These are phyloP conservation scores for Heliconius cydno DNA, from an alignment of 2,888 invertebrate species.

Conservation along the genomic window DNA sequence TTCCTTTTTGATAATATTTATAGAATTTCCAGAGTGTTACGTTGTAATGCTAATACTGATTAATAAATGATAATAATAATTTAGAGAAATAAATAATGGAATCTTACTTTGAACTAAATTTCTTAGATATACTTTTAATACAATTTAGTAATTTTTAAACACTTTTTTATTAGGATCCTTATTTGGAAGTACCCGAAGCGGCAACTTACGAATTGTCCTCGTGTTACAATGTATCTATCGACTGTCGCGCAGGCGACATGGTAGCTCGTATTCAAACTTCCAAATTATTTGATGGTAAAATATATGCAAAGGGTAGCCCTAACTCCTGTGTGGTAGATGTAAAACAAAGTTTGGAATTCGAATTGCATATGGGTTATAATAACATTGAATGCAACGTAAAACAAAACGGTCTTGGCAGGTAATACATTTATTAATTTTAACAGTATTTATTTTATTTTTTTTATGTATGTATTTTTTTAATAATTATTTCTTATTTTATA, in stretches of 20 bases:
- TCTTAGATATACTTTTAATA: not conserved
- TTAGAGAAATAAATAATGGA: not conserved
- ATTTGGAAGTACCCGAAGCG: constrained; percentile 94
- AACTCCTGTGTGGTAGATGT: constrained; percentile 96
- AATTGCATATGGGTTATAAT: constrained; percentile 95
- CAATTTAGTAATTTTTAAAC: not conserved
- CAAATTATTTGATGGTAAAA: constrained; percentile 96
- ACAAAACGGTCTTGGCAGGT: constrained; percentile 92
- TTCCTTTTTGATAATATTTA: too few species aligned
- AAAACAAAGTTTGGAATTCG: constrained; percentile 93
- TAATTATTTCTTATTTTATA: not conserved
- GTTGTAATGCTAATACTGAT: not conserved
- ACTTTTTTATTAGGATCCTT: constrained; percentile 86
- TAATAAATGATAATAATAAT: not conserved
- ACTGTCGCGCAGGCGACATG: constrained; percentile 96
- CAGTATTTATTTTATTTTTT: not conserved
- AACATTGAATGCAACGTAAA: constrained; percentile 96
- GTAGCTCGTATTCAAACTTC: constrained; percentile 95
- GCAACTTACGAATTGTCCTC: constrained; percentile 96
- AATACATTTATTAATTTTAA: constrained; percentile 49
- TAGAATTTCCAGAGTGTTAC: too few species aligned
- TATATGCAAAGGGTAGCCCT: constrained; percentile 96
- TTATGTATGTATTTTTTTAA: too few species aligned
- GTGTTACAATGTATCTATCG: constrained; percentile 97
- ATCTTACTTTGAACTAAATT: not conserved